Evolutionary conservation across 35 echinoderm and acorn worm genomes (phyloP), one percentile per base, ranked within the genome.

Genomic region (Chiridota heheva): DNA sequence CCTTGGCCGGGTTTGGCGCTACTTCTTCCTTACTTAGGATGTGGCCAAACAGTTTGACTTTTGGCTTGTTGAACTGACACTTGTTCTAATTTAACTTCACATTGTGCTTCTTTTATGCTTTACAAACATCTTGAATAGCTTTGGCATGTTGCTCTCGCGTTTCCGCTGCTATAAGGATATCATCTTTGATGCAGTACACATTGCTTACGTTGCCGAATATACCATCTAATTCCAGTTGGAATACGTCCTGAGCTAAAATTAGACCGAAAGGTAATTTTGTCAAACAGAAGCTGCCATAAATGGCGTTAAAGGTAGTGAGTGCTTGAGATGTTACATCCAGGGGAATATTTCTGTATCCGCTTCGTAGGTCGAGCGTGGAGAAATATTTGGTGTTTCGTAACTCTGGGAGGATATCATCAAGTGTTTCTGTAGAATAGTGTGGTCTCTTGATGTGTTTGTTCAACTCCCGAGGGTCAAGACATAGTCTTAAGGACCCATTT

Each of bases 111-210:
- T 33, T 44, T 36, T 42, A 67, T 44, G 25, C 43, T 56, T 82
- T 12, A 32, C 44, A 45, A 15, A 81, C 39, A 59, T 81, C 47
- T 43, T 66, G 27, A 26, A 82, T 35, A 34, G 79, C 63, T 69
- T 51, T 35, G 32, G 69, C 63, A 70, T 84, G 81, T 12, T 84
- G 44, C 65, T 84, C 33, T 32, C 43, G 40, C 2, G 41, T 49
- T 84, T 70, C 63, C n/a, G 67, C 67, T 20, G 81, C 81, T n/a
- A 84, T 84, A 47, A 84, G 63, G 5, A 84, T 84, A 37, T 71
- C 67, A 58, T 84, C 81, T 49, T 84, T 84, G 18, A 84, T 84
- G 44, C 81, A 84, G 34, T 47, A 82, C 12, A 58, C n/a, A 69
- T 66, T 66, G 59, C 38, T 24, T 24, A 44, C 69, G 17, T 57